Evolutionary conservation across 2,797 vertebrate species (phyloP), one percentile per base, ranked within the genome.

Genomic region (Caiman crocodilus): DNA sequence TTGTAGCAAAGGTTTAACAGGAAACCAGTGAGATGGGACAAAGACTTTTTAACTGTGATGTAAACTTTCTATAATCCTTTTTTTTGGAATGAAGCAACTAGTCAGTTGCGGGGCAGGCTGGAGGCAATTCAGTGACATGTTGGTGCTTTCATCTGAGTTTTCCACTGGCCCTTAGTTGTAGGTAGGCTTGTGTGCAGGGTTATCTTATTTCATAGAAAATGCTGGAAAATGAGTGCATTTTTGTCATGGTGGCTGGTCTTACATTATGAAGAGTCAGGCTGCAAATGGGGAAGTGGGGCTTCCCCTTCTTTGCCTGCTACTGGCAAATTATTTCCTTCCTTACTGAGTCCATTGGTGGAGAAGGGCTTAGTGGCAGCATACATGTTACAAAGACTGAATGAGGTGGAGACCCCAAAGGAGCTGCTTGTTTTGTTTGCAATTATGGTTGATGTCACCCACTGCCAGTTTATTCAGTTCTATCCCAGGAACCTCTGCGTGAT

Each of bases 41-140:
- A 7, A 18, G 21, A 2, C 57, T 5, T 79, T 77, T 74, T 85
- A n/a, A 58, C 58, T 28, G 16, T 21, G 55, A 28, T 83, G 11
- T 21, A 82, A 60, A 5, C 20, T 85, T 92, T 58, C n/a, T 78
- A 23, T 26, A 55, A 0, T 23, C 20, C 60, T n/a, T 20, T 76
- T 79, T 88, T 82, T 50, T 83, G 42, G 82, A 85, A 15, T 30
- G n/a, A 73, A 64, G 4, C 26, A 76, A 2, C 7, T 9, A 64
- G 4, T 50, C 9, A 42, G 28, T 84, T 84, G 25, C 9, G 3
- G 11, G 25, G 5, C 5, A 76, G 2, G 56, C 73, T 59, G 5
- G 5, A 67, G 55, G 4, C 14, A 5, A 10, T 11, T 32, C 1
- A 1, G 15, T 58, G 1, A 3, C 12, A 57, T 1, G 7, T 3